Evolutionary conservation across 30 jellyfish, hydroid and myxozoan genomes (phyloP), one percentile per base, ranked within the genome.

Genomic region (Hydractinia echinata): DNA sequence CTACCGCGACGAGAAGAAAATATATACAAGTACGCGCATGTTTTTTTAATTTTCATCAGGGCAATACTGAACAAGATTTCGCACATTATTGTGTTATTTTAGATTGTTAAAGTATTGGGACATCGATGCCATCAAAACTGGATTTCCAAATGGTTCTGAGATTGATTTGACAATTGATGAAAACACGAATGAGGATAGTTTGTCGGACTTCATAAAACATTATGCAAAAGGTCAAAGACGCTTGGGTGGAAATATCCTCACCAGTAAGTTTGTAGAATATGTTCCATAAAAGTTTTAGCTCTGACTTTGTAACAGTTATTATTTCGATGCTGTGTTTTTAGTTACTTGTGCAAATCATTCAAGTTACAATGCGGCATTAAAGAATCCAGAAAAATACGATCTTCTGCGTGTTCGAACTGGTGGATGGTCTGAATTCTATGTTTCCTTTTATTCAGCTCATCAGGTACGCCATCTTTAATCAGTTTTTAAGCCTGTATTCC

Each of bases 361-460:
- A 8, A 76, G 79, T 10, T 76, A 49, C 76, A 79, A 53, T 4
- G 84, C 79, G 20, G 84, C 84, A 10, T 48, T 76, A 79, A 76
- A 76, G 20, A 76, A 76, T 54, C 84, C 84, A 15, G 84, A 76
- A 55, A 19, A 76, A 76, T 54, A 76, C 54, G 84, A 76, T 54
- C 79, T 76, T 19, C 51, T 76, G 51, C 84, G 84, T 48, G 84
- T 76, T 13, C 9, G 84, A 76, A 76, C 84, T 76, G 84, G 84
- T 15, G 84, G 84, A 6, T 76, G 84, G 84, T 6, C 79, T 51
- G 84, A 76, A 76, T 76, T 76, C 51, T 76, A 50, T 54, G 18
- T 76, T 14, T 76, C 84, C 11, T 76, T 76, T 54, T 76, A 76
- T 61, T 76, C 84, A 10, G 54, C 84, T 49, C 84, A 76, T 76